These are phyloP conservation scores for Tinea pellionella DNA, from an alignment of 2,888 invertebrate genomes.

Conservation along the genomic window DNA sequence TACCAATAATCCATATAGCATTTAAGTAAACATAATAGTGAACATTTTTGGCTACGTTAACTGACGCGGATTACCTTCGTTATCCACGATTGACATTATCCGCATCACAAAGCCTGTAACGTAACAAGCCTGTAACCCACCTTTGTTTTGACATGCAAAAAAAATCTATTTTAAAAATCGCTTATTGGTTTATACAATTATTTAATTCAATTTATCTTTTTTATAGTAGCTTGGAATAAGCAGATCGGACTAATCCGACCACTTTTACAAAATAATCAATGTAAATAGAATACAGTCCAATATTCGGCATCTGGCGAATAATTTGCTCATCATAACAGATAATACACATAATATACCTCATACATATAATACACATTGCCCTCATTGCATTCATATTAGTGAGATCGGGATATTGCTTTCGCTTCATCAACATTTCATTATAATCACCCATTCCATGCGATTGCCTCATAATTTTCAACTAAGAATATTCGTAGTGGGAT, in stretches of 20 bases:
- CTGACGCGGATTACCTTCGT: neutral
- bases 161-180: too few species aligned
- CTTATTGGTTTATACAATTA: too few species aligned
- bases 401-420: conserved; percentile 1
- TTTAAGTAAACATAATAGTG: neutral
- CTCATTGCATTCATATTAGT: neutral
- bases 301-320: neutral
- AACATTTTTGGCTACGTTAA: neutral
- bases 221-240: too few species aligned
- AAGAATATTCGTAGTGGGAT: neutral
- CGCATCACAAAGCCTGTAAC: neutral
- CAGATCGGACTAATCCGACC: too few species aligned
- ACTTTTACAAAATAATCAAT: too few species aligned
- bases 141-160: neutral
- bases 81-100: conserved; percentile 3
- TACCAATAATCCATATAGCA: too few species aligned
- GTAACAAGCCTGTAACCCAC: neutral
- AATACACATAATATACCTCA: too few species aligned
- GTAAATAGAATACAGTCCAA: neutral
- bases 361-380: neutral
- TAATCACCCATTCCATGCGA: neutral
- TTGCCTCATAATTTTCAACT: neutral
- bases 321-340: neutral
- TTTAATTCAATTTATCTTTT: too few species aligned
- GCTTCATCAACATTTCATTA: conserved; percentile 2